Evolutionary conservation across 2,113 vertebrate genomes (phyloP).

Genomic region (Garra rufa): DNA sequence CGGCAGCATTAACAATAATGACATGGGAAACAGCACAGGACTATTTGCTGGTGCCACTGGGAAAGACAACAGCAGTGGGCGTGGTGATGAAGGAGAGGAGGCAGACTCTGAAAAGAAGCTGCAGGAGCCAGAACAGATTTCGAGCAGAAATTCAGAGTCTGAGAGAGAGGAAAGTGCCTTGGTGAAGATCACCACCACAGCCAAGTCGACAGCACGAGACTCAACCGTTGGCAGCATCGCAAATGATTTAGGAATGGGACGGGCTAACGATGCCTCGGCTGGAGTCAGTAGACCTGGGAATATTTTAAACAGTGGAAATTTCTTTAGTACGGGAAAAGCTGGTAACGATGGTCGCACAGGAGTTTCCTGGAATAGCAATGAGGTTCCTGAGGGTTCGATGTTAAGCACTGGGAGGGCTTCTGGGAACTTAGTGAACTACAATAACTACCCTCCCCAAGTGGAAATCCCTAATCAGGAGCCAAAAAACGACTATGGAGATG

Average conservation of each 20-base stretch:
- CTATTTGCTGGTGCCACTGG: neutral
- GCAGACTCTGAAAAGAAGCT: conserved; percentile 67
- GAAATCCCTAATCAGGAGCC: conserved; percentile 72
- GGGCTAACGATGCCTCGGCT: conserved; percentile 53
- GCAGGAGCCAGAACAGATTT: conserved; percentile 64
- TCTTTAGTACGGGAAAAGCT: conserved; percentile 61
- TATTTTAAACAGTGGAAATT: conserved; percentile 52
- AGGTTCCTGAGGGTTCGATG: conserved; percentile 64
- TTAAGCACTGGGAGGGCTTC: conserved; percentile 74
- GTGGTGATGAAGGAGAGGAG: conserved; percentile 63
- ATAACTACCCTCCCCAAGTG: conserved; percentile 81
- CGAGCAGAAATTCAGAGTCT: conserved; percentile 70
- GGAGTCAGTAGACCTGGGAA: conserved; percentile 42
- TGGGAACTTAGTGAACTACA: conserved; percentile 82
- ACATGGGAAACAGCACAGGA: conserved; percentile 36
- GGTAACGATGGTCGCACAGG: conserved; percentile 60
- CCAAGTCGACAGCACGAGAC: conserved; percentile 74
- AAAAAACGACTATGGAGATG: neutral
- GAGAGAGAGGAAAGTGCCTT: conserved; percentile 76
- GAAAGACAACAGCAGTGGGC: conserved; percentile 67
- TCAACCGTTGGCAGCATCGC: conserved; percentile 69
- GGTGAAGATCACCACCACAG: conserved; percentile 76
- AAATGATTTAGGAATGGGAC: conserved; percentile 65
- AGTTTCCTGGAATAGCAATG: conserved; percentile 56
- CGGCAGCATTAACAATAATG: conserved; percentile 63